These are phyloP conservation scores for Atta texana DNA, from an alignment of 1,140 invertebrate species.

Conservation along the genomic window DNA sequence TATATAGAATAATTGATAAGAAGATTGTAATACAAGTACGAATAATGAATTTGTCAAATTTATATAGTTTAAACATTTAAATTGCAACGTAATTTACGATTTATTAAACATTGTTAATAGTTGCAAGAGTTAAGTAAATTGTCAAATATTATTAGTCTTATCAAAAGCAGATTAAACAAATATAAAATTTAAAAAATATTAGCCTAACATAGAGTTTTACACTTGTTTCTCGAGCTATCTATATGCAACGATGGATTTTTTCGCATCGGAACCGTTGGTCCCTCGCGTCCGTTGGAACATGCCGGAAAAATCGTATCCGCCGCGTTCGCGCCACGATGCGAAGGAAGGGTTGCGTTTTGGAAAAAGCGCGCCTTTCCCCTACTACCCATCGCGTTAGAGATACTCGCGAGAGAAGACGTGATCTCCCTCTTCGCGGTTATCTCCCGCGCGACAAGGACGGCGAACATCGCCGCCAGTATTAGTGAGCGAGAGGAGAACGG, in stretches of 20 bases:
- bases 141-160: not conserved
- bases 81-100: not conserved
- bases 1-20: not conserved
- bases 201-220: not conserved
- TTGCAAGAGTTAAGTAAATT: not conserved
- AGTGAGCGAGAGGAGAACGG: slow-evolving; percentile 17
- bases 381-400: not conserved
- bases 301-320: slow-evolving; percentile 42
- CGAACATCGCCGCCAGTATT: not conserved
- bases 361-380: slow-evolving; percentile 59
- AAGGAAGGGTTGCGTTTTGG: slow-evolving; percentile 61
- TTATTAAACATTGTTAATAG: not conserved
- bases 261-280: slow-evolving; percentile 21
- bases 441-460: slow-evolving; percentile 46
- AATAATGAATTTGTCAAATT: not conserved
- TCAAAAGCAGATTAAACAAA: not conserved
- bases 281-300: slow-evolving; percentile 39
- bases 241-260: not conserved
- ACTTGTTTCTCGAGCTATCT: not conserved
- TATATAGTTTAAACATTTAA: not conserved
- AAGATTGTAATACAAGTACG: not conserved
- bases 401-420: slow-evolving; percentile 37
- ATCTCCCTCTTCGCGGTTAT: slow-evolving; percentile 57
- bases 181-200: not conserved
- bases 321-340: slow-evolving; percentile 44